These are phyloP conservation scores for Pyrocoelia pectoralis DNA, from an alignment of 2,888 invertebrate species.

Conservation along the genomic window DNA sequence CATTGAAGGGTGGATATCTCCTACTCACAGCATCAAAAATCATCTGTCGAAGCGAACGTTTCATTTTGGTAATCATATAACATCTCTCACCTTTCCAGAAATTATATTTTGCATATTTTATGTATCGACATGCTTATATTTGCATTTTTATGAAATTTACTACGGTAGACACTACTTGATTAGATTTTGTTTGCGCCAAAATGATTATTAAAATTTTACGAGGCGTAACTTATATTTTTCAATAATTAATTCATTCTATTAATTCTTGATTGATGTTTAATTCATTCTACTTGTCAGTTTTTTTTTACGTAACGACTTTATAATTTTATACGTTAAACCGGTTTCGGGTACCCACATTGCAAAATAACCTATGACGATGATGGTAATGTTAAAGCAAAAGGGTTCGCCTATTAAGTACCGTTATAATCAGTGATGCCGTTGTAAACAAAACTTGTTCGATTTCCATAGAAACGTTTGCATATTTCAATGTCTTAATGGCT, in stretches of 20 bases:
- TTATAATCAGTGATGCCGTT: conserved; percentile 21
- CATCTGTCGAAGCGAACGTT: conserved; percentile 48
- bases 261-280: conserved; percentile 5
- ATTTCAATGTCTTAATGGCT: conserved; percentile 34
- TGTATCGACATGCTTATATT: conserved; percentile 27
- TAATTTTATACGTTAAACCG: background rate
- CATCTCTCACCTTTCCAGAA: conserved; percentile 36
- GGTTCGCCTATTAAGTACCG: conserved; percentile 8
- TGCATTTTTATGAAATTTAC: conserved; percentile 33
- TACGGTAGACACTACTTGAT: conserved; percentile 5
- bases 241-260: conserved; percentile 19
- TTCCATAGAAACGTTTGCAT: conserved; percentile 36
- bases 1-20: conserved; percentile 24
- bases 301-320: background rate
- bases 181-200: conserved; percentile 5
- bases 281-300: background rate
- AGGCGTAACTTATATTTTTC: conserved; percentile 16
- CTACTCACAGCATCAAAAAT: conserved; percentile 43
- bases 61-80: conserved; percentile 39
- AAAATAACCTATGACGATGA: no score
- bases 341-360: no score
- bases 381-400: background rate
- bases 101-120: conserved; percentile 28
- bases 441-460: conserved; percentile 33
- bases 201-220: conserved; percentile 14